Evolutionary conservation across 1,140 invertebrate species (phyloP).

Genomic region (Myzus persicae): DNA sequence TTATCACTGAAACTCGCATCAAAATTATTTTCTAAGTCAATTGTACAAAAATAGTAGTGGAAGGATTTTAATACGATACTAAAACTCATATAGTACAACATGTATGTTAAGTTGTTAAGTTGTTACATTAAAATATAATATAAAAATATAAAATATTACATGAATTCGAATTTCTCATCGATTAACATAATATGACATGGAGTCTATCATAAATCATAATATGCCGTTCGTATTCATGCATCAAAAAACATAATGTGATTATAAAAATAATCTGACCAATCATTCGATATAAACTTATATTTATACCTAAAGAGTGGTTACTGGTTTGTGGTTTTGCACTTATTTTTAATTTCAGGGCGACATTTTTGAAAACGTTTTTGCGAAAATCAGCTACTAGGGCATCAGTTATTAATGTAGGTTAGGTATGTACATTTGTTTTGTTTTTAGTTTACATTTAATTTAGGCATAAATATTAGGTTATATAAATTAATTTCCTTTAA

Average conservation of each 20-base stretch:
- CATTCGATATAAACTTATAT: not conserved
- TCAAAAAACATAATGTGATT: not conserved
- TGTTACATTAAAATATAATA: too few relatives aligned
- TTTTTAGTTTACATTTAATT: too few relatives aligned
- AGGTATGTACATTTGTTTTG: too few relatives aligned
- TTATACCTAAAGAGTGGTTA: not conserved
- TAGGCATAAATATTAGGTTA: too few relatives aligned
- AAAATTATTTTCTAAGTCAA: not conserved
- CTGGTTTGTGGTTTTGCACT: not conserved
- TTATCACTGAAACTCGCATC: not conserved
- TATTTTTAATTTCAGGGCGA: not conserved
- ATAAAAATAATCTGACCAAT: not conserved
- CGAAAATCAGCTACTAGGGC: too few relatives aligned
- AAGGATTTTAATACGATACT: not conserved
- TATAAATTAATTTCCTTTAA: too few relatives aligned
- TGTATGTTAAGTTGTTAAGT: not conserved
- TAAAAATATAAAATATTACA: not conserved
- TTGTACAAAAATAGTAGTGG: not conserved
- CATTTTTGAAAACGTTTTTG: too few relatives aligned
- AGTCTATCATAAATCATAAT: not conserved
- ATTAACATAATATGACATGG: not conserved
- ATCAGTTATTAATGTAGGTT: too few relatives aligned
- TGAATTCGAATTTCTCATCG: not conserved
- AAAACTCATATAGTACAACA: not conserved
- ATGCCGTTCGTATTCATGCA: not conserved